Percentiles rank a stretch among this genome's conserved stretches.
These are phyloP conservation scores for Piscicola geometra DNA, from an alignment of 2,888 invertebrate species.

Conservation along the genomic window DNA sequence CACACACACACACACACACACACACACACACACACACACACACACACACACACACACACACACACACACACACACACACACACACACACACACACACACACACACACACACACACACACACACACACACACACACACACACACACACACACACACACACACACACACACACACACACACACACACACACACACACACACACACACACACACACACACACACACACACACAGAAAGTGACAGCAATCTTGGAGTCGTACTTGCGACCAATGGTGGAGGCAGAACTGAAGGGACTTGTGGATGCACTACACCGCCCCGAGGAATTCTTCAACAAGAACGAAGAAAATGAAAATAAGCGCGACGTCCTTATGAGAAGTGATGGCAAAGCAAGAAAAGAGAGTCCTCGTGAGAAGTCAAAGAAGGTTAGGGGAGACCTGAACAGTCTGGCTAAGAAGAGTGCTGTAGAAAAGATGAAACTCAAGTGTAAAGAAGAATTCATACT, in stretches of 20 bases:
- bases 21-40: constrained; percentile 33
- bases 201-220: constrained; percentile 16
- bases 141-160: constrained; percentile 20
- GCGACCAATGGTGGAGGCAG: constrained; percentile 20
- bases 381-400: not conserved
- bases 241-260: constrained; percentile 19
- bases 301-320: constrained; percentile 21
- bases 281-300: constrained; percentile 27
- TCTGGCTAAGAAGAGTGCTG: not conserved
- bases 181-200: constrained; percentile 16
- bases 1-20: constrained; percentile 23
- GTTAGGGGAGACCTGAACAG: not conserved
- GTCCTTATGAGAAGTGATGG: not conserved
- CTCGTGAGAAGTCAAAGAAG: not conserved
- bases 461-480: not conserved
- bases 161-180: constrained; percentile 25
- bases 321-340: constrained; percentile 4
- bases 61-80: constrained; percentile 35
- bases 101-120: constrained; percentile 16
- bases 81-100: constrained; percentile 31
- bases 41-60: constrained; percentile 34
- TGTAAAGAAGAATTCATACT: constrained; percentile 3
- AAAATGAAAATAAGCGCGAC: not conserved
- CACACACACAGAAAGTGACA: constrained; percentile 28
- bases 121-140: constrained; percentile 13